Conservation (phyloP, 2,888 invertebrate genomes). For the Lissocephala sabroskyi region DNA sequence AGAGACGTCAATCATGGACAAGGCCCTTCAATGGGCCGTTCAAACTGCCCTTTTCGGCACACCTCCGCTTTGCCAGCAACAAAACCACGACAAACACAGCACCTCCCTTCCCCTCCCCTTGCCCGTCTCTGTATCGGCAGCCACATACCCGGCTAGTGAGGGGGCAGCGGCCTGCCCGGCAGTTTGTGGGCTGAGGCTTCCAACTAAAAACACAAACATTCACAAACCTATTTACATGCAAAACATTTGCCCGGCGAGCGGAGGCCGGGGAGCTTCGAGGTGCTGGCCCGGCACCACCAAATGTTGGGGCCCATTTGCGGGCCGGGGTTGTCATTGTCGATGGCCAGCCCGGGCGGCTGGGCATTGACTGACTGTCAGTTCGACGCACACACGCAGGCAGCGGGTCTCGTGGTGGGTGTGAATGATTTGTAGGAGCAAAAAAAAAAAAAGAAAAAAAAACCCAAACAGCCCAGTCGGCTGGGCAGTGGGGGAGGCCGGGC, state of each 20-base stretch:
- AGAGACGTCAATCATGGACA: too few relatives aligned
- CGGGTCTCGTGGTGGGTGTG: conserved; percentile 23
- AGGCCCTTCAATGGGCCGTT: too few relatives aligned
- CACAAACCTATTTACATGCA: conserved; percentile 26
- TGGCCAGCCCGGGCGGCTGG: not conserved
- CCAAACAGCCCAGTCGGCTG: not conserved
- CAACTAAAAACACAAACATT: conserved; percentile 17
- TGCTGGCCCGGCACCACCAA: not conserved
- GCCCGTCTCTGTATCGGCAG: too few relatives aligned
- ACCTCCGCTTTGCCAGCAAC: too few relatives aligned
- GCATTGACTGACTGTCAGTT: conserved; percentile 57
- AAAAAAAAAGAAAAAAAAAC: conserved; percentile 9
- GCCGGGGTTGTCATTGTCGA: not conserved
- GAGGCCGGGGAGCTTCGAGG: not conserved
- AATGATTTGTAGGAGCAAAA: conserved; percentile 22
- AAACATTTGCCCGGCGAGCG: conserved; percentile 17
- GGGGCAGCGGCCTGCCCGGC: too few relatives aligned
- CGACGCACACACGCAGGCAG: not conserved
- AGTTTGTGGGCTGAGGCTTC: too few relatives aligned
- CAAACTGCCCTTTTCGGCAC: too few relatives aligned
- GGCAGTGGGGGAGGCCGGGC: conserved; percentile 8
- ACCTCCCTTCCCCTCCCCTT: too few relatives aligned
- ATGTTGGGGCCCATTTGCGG: not conserved
- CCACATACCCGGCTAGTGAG: too few relatives aligned
- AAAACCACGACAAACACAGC: too few relatives aligned